phyloP scores from a whole-genome alignment of 2,113 vertebrate genomes.

The Grammomys surdaster region DNA sequence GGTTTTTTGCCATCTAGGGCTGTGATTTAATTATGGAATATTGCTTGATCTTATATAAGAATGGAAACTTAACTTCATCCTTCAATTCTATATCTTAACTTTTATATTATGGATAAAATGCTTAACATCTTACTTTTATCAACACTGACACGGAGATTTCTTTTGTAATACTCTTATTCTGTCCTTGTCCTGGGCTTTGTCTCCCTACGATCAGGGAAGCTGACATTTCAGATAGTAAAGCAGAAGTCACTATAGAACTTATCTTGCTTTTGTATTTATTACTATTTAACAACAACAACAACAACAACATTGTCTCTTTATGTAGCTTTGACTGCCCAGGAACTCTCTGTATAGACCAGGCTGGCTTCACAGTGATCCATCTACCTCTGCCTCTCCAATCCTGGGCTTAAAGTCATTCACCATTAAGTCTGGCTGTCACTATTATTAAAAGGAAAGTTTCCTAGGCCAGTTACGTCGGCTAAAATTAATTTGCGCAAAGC shows the following conservation, averaged over 20 bases:
- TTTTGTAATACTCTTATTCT: neutral
- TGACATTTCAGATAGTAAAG: slow-evolving; percentile 23
- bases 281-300: neutral
- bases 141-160: neutral
- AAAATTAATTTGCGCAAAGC: neutral
- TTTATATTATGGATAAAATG: neutral
- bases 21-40: neutral
- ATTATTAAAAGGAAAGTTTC: neutral
- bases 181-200: neutral
- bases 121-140: neutral
- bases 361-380: neutral
- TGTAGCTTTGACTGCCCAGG: neutral
- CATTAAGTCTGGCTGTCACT: neutral
- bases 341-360: neutral
- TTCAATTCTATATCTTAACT: neutral
- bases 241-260: neutral
- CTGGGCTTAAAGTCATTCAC: neutral
- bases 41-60: slow-evolving; percentile 8
- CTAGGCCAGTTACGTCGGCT: neutral
- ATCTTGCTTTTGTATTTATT: neutral
- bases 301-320: neutral
- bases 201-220: neutral
- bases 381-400: neutral
- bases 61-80: neutral
- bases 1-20: neutral